A percentile compares a stretch with the other conserved stretches of the same genome.
Conservation (phyloP, 2,113 vertebrate genomes). For the Astur gentilis region DNA sequence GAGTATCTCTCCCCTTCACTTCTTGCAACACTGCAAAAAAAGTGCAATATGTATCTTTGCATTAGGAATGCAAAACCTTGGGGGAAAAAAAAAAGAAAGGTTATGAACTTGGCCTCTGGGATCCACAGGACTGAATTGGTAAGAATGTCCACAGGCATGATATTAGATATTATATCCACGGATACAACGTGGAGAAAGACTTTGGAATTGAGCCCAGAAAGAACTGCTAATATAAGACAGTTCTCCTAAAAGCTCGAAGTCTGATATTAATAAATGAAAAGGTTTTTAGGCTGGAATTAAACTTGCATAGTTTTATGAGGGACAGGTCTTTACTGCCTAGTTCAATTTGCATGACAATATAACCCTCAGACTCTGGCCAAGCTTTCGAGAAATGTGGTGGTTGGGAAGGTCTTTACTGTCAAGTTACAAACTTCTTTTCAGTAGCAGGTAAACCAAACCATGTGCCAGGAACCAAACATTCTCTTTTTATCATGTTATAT, state of each 20-base stretch:
- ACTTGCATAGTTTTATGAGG: neutral
- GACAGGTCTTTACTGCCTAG: neutral
- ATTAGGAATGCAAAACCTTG: neutral
- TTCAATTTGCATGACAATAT: neutral
- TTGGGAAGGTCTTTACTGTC: neutral
- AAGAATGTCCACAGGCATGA: neutral
- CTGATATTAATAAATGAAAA: constrained; percentile 29
- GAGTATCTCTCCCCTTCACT: neutral
- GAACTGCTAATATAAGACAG: neutral
- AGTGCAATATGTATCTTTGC: neutral
- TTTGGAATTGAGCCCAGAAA: constrained; percentile 37
- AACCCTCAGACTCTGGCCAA: neutral
- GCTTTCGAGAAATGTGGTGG: neutral
- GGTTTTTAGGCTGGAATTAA: neutral
- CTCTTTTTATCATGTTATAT: neutral
- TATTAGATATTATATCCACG: neutral
- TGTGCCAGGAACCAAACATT: neutral
- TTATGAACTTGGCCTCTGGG: neutral
- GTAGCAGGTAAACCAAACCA: neutral
- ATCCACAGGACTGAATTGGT: neutral
- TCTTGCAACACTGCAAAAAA: neutral
- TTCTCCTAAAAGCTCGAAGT: neutral
- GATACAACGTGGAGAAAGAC: neutral
- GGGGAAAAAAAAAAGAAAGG: neutral
- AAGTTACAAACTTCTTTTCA: neutral